Percentiles rank a stretch among this genome's conserved stretches.
phyloP scores from a whole-genome alignment of 1,140 invertebrate genomes.

The Zaprionus inermis region DNA sequence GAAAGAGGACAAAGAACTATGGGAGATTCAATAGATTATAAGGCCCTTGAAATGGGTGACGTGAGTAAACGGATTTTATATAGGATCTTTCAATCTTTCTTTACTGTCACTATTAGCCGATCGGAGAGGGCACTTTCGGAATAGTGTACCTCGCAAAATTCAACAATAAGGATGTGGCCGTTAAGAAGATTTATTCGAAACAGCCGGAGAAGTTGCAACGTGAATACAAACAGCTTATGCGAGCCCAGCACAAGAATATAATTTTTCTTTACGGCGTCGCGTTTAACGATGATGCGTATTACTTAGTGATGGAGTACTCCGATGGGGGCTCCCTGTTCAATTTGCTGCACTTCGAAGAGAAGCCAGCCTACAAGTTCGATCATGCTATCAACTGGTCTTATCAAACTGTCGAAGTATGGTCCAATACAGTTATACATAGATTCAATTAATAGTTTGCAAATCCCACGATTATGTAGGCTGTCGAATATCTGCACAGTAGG shows the following conservation, averaged over 20 bases:
- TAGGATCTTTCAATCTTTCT: neutral
- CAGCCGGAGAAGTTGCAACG: neutral
- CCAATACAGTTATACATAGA: neutral
- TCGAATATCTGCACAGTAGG: slow-evolving; percentile 28
- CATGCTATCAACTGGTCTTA: slow-evolving; percentile 28
- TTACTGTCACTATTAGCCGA: slow-evolving; percentile 7
- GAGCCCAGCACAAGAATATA: slow-evolving; percentile 31
- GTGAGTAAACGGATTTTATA: slow-evolving; percentile 5
- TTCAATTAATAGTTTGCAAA: neutral
- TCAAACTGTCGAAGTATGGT: slow-evolving; percentile 14
- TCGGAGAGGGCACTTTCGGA: slow-evolving; percentile 11
- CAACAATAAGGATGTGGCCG: slow-evolving; percentile 11
- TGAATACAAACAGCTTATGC: slow-evolving; percentile 8
- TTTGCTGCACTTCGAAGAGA: neutral
- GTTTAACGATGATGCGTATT: neutral
- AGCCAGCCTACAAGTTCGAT: neutral
- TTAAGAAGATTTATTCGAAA: neutral
- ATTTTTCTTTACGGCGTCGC: slow-evolving; percentile 27
- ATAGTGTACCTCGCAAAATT: slow-evolving; percentile 7
- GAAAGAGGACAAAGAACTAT: slow-evolving; percentile 6
- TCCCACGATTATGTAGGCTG: slow-evolving; percentile 2
- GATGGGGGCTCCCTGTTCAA: slow-evolving; percentile 22
- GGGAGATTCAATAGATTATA: slow-evolving; percentile 11
- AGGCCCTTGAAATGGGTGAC: neutral
- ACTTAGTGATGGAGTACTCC: slow-evolving; percentile 41